Base-by-base conservation (phyloP, 2,797 vertebrate species). In the Alcedo quadribrachys region DNA sequence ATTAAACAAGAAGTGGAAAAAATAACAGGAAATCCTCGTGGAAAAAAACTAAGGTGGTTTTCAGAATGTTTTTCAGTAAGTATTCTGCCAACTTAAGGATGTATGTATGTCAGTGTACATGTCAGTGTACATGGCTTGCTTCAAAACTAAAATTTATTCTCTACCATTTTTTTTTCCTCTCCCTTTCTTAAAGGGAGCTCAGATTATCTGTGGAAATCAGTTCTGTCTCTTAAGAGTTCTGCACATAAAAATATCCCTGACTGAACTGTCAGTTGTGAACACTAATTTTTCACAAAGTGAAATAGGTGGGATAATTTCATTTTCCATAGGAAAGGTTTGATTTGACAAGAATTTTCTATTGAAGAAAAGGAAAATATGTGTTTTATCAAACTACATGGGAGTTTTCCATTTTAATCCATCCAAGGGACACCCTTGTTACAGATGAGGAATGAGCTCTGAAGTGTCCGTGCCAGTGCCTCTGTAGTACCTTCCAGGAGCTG, bases 1-100 rank as follows among this genome's bases (percentile, higher is more conserved):
- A 98, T 99, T 93, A 99, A 99, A 85, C 99, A 99, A 95, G 99
- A 99, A 92, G 87, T 99, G 93, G 99, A 99, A 95, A 99, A 99
- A 89, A 90, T 98, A n/a, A 96, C 96, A 32, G 95, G 94, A 35
- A 98, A 98, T 73, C 82, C 96, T 77, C 97, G 42, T 63, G 94
- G 94, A 32, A 99, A 98, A 97, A 99, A 99, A 89, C 97, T 99
- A 21, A 98, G 98, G 50, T 98, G 98, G 98, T 99, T 99, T 97
- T 99, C 99, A 7, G 98, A 99, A 89, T 99, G 98, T 94, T 98
- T 99, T 80, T 99, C 98, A 69, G 99, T 99, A 98, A 98, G 98
- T 98, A 94, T 85, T 91, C 74, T 58, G 16, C 33, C 85, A 50
- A 80, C 12, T 27, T 73, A 43, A 33, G 30, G 30, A 55, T 65